These are phyloP conservation scores for Guaruba guarouba DNA, from an alignment of 2,113 vertebrate genomes.

Conservation along the genomic window DNA sequence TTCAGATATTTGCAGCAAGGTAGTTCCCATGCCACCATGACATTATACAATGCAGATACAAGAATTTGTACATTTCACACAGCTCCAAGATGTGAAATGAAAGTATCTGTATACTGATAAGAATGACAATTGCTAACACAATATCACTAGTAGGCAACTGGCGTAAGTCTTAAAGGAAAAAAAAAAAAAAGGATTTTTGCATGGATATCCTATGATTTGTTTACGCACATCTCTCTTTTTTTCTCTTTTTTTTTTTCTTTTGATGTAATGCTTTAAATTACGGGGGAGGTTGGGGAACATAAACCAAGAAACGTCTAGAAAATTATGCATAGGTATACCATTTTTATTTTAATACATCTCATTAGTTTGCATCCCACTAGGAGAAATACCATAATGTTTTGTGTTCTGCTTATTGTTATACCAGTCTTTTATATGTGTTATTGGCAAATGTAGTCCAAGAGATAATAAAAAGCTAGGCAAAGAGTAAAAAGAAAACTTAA, in stretches of 20 bases:
- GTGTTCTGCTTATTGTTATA: slow-evolving; percentile 67
- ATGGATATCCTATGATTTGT: slow-evolving; percentile 72
- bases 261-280: slow-evolving; percentile 70
- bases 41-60: slow-evolving; percentile 77
- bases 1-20: slow-evolving; percentile 80
- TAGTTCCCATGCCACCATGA: slow-evolving; percentile 68
- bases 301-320: slow-evolving; percentile 72
- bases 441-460: slow-evolving; percentile 76
- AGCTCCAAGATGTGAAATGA: slow-evolving; percentile 76
- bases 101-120: slow-evolving; percentile 77
- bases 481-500: slow-evolving; percentile 81
- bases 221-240: slow-evolving; percentile 61
- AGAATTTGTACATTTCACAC: slow-evolving; percentile 74
- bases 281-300: slow-evolving; percentile 57
- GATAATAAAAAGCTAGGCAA: slow-evolving; percentile 78
- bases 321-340: slow-evolving; percentile 75
- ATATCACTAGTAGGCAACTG: slow-evolving; percentile 76
- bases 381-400: slow-evolving; percentile 68
- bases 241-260: slow-evolving; percentile 33
- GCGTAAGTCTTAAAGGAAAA: slow-evolving; percentile 68
- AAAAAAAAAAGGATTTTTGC: slow-evolving; percentile 57
- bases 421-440: slow-evolving; percentile 74
- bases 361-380: slow-evolving; percentile 74
- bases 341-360: slow-evolving; percentile 83
- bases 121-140: slow-evolving; percentile 79